Base-by-base conservation (phyloP, 2,113 vertebrate species). In the Boleophthalmus pectinirostris region DNA sequence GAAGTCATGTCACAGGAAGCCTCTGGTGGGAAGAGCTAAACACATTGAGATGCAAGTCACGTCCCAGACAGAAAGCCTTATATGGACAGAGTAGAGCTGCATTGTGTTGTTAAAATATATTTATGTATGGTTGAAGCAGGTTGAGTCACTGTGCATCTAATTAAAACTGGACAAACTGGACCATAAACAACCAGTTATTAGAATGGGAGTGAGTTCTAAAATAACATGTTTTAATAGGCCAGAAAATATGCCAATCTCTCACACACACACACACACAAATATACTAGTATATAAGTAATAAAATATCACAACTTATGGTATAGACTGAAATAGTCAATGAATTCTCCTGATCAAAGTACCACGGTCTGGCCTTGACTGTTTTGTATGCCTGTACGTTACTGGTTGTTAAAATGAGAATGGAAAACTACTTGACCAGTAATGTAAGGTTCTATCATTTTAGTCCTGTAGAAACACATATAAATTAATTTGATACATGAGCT, bases 1-100 rank as follows among this genome's bases (percentile, higher is more conserved):
- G 77, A 82, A 72, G 67, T 87, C 75, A 66, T 82, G 87, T 87
- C 87, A 81, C 78, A 88, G 90, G 85, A 90, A 90, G 79, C n/a
- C 69, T 69, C 74, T 86, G 82, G 82, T 61, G 82, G 83, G 75
- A 60, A 72, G 68, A 38, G 64, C 57, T 82, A 80, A 72, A 75
- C 78, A 74, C 74, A 73, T 82, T 33, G 73, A 85, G 80, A 87
- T 56, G 72, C 71, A 75, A 76, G 85, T 77, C 82, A 85, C 68
- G 69, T 88, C 75, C 78, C 74, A 73, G 78, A 80, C 51, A 33
- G 66, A 78, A 23, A 64, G 58, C 89, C 89, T 81, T 91, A 88
- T 89, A 91, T 82, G 90, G 91, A 83, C 80, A 61, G 76, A 47
- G 74, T 10, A 20, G 24, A 58, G 56, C 49, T 56, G 75, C 60